Base-by-base conservation (phyloP, 2,113 vertebrate genomes). In the Cavia porcellus region DNA sequence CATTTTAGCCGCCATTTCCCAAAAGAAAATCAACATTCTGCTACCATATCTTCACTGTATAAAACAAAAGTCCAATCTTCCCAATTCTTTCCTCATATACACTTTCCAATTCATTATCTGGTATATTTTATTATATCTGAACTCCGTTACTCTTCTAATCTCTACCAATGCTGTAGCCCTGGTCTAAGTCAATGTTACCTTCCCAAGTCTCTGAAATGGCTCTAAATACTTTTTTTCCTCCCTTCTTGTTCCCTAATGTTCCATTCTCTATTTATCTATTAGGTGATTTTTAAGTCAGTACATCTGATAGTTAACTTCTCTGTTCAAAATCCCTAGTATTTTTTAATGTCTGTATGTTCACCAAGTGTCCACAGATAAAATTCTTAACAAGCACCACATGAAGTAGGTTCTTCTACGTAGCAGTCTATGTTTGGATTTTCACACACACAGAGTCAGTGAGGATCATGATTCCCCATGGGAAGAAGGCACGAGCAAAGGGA, bases 111-210 rank as follows among this genome's bases (percentile, higher is more conserved):
- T 3, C 9, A 25, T 70, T 1, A 79, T 17, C 14, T 52, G 20
- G 0, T 1, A 2, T 17, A 30, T 11, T 25, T 4, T 0, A 2
- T 22, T 89, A 3, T 11, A 0, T 57, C 25, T 59, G 15, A 35
- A 80, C 0, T 35, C 47, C 74, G 1, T 7, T 79, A 9, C 32
- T 77, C 3, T 38, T 50, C 30, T 0, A 50, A 50, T 64, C 0
- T 72, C 5, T 38, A 1, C 5, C 50, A 7, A 10, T 74, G 1
- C 1, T 50, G 7, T 0, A 57, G 6, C 38, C 0, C 0, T 42
- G 22, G 7, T 68, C 22, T 32, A 74, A 90, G 50, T 15, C 5
- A 66, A 19, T 52, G 25, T 45, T 6, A 38, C 22, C 2, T 14
- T 24, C 7, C 7, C 0, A 19, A 24, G 30, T 20, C 81, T 52